Base-by-base conservation (phyloP, 2,888 invertebrate species). In the Fragum whitleyi region DNA sequence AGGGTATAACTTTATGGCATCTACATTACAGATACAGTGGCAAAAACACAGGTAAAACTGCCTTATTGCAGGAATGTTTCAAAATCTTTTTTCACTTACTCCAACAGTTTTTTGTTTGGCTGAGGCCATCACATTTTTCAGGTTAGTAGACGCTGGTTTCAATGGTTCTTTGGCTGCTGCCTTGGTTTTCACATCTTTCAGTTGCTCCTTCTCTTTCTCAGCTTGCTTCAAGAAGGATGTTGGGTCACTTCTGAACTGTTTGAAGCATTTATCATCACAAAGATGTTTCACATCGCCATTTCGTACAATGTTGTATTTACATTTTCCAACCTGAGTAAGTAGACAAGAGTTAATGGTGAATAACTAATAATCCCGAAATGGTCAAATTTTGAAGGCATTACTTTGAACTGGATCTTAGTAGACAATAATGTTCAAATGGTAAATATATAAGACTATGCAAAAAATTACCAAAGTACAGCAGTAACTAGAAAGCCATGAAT, bases 221-320 rank as follows among this genome's bases (percentile, higher is more conserved):
- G 81, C 81, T 51, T 77, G 82, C 55, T 85, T 73, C 26, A 93
- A 88, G 70, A 86, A 93, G 21, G 81, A 72, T n/a, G 91, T 90
- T 19, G 94, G 93, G 71, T 87, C 91, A 55, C 89, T 82, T 9
- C 92, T 90, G 87, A 94, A 94, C 29, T 86, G 82, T 73, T 92
- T 90, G 88, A 94, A 94, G 86, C 94, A 94, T 26, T 74, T 80
- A 77, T 94, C 93, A 82, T 93, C 93, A 86, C 94, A 94, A 59
- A 94, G 87, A 83, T 93, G 94, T 79, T 92, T 92, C 51, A 91
- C 90, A 81, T 92, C 92, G 32, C 93, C 94, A 88, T 93, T 92
- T 61, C 93, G 87, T 21, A 93, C 92, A 57, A 94, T 93, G 88
- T 94, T 94, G 86, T 93, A 94, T 86, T 94, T 94, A 88, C 94